Percentiles rank a stretch among this genome's conserved stretches.
These are phyloP conservation scores for Melanophora roralis DNA, from an alignment of 2,888 invertebrate genomes.

Conservation along the genomic window DNA sequence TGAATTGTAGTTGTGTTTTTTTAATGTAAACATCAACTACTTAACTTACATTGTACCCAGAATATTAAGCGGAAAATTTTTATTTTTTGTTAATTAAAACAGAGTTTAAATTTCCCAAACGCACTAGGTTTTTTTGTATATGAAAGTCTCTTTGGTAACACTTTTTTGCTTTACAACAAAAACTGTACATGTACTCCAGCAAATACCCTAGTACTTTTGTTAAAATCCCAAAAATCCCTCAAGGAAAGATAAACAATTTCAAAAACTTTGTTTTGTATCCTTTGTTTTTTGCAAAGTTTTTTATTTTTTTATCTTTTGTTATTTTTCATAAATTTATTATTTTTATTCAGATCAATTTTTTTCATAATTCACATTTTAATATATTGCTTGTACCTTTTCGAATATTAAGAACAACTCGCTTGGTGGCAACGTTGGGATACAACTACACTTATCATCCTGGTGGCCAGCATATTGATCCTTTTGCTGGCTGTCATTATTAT, in stretches of 20 bases:
- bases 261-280: background rate
- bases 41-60: no score
- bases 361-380: constrained; percentile 7
- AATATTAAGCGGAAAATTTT: no score
- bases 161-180: background rate
- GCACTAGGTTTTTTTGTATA: no score
- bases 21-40: no score
- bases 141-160: no score
- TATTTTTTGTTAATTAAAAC: no score
- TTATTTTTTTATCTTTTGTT: background rate
- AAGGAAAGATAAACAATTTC: no score
- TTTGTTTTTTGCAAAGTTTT: background rate
- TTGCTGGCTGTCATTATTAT: constrained; percentile 86
- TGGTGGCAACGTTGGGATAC: constrained; percentile 89
- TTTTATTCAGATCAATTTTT: background rate
- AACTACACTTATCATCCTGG: constrained; percentile 86
- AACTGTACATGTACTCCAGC: background rate
- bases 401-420: constrained; percentile 82
- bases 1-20: no score
- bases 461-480: constrained; percentile 83
- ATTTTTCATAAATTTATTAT: background rate
- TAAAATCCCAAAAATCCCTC: no score
- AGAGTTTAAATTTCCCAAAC: no score
- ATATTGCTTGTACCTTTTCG: background rate
- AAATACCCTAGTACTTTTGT: background rate